phyloP scores from a whole-genome alignment of 2,888 invertebrate species.

The Epistrophe grossulariae region DNA sequence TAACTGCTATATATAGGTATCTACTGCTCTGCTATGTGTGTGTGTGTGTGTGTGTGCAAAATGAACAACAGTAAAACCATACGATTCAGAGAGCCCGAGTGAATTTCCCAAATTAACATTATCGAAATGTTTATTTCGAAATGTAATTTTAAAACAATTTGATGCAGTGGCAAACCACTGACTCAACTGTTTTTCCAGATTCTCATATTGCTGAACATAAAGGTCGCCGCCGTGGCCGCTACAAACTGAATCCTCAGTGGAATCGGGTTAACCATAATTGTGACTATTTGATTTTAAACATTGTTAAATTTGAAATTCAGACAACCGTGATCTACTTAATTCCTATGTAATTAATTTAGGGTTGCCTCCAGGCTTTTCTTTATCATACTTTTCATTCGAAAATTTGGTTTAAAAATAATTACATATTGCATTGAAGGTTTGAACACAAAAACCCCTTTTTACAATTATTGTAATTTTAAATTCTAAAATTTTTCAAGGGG shows the following conservation, averaged over 20 bases:
- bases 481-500: too few relatives aligned
- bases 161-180: constrained; percentile 50
- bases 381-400: too few relatives aligned
- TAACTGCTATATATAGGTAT: not conserved
- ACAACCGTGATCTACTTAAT: not conserved
- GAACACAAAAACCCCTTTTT: too few relatives aligned
- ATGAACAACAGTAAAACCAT: constrained; percentile 5
- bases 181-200: not conserved
- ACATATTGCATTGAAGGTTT: too few relatives aligned
- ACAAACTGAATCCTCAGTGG: not conserved
- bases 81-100: constrained; percentile 18
- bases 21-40: not conserved
- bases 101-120: constrained; percentile 34
- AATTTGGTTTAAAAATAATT: too few relatives aligned
- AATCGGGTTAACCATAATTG: constrained; percentile 32
- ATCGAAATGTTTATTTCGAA: constrained; percentile 50
- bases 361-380: not conserved
- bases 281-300: constrained; percentile 36
- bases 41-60: not conserved
- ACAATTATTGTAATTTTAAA: too few relatives aligned
- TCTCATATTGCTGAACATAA: not conserved
- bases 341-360: not conserved
- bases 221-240: not conserved
- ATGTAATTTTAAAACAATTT: constrained; percentile 51
- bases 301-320: constrained; percentile 4